Evolutionary conservation across 2,797 vertebrate genomes (phyloP).

Genomic region (Dromococcyx pavoninus): DNA sequence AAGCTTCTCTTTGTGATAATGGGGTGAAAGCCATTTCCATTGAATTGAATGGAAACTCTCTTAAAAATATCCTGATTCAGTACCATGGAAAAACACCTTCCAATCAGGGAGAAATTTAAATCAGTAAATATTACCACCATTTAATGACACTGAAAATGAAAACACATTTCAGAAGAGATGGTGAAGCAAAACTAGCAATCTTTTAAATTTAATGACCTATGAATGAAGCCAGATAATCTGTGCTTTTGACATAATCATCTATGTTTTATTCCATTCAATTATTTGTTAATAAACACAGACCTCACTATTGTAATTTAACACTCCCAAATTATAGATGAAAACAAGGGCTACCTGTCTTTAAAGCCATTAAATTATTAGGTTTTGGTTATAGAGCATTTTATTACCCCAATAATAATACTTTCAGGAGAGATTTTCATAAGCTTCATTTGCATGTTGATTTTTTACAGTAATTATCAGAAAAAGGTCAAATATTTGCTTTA

Average conservation of each 20-base stretch:
- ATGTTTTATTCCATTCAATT: conserved; percentile 50
- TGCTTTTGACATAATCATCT: conserved; percentile 33
- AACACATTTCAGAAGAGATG: background rate
- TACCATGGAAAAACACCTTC: background rate
- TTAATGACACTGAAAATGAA: background rate
- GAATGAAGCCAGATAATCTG: conserved; percentile 47
- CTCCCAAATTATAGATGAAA: conserved; percentile 31
- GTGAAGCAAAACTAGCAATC: background rate
- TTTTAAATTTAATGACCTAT: conserved; percentile 54
- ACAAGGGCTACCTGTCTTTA: conserved; percentile 18
- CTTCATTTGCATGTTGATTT: conserved; percentile 75
- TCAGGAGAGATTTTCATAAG: conserved; percentile 59
- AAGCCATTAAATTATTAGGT: background rate
- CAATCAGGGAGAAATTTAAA: background rate
- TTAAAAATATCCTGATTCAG: background rate
- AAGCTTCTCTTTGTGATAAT: background rate
- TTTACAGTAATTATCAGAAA: conserved; percentile 78
- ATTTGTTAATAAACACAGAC: conserved; percentile 67
- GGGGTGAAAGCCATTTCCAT: background rate
- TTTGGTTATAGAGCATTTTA: conserved; percentile 56
- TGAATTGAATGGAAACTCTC: background rate
- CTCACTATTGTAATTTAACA: conserved; percentile 18
- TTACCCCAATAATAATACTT: conserved; percentile 2
- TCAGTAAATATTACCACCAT: background rate
- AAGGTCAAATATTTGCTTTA: conserved; percentile 86